Evolutionary conservation across 2,888 invertebrate species (phyloP).

Genomic region (Iphiclides podalirius): DNA sequence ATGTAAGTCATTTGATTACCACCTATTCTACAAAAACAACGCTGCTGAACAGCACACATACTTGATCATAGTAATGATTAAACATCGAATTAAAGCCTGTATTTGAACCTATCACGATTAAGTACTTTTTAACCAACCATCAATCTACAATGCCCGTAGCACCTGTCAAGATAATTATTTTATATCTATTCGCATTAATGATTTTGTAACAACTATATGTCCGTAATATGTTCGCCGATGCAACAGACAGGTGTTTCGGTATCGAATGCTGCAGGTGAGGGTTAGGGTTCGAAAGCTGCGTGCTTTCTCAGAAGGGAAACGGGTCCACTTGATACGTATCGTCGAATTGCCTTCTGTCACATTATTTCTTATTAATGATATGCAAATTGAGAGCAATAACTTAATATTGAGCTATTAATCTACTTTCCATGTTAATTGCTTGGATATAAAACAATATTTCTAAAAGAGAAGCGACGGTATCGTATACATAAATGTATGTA

Average conservation of each 20-base stretch:
- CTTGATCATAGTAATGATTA: too few relatives aligned
- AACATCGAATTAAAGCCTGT: too few relatives aligned
- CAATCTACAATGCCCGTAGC: neutral
- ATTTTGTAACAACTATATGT: conserved; percentile 13
- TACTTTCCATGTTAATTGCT: conserved; percentile 19
- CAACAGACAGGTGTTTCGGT: conserved; percentile 15
- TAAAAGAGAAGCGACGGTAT: neutral
- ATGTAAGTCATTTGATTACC: too few relatives aligned
- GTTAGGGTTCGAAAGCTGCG: conserved; percentile 13
- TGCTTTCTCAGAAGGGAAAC: conserved; percentile 24
- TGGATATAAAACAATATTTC: conserved; percentile 9
- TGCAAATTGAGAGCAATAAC: conserved; percentile 20
- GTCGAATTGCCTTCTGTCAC: conserved; percentile 19
- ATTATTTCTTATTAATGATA: conserved; percentile 22
- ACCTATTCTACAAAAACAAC: too few relatives aligned
- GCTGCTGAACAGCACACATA: too few relatives aligned
- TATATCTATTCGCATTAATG: conserved; percentile 4
- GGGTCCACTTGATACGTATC: conserved; percentile 17
- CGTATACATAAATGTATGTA: neutral
- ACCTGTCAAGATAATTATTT: conserved; percentile 9
- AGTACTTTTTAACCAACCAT: neutral
- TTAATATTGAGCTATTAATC: conserved; percentile 20
- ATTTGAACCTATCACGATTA: too few relatives aligned
- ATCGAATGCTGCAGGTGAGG: conserved; percentile 21
- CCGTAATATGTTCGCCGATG: conserved; percentile 2